phyloP scores from a whole-genome alignment of 2,888 invertebrate species.

The Folsomia candida region DNA sequence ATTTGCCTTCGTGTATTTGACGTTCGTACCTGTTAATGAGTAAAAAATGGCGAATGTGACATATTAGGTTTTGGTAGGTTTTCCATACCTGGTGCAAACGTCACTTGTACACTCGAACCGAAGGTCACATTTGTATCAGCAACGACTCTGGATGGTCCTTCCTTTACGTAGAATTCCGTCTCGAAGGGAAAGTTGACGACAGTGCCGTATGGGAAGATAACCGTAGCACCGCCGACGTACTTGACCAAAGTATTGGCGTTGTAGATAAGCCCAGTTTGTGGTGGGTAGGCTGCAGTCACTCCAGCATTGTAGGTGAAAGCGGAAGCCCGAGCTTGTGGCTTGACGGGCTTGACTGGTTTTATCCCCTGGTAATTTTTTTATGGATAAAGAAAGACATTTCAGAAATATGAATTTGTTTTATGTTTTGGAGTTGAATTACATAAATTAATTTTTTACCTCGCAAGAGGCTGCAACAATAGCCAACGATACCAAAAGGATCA shows the following conservation, averaged over 20 bases:
- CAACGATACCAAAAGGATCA: background rate
- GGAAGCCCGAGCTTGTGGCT: background rate
- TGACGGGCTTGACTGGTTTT: too few relatives aligned
- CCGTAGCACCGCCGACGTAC: conserved; percentile 9
- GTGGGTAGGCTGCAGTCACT: conserved; percentile 12
- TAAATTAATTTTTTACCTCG: background rate
- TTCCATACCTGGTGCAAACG: conserved; percentile 9
- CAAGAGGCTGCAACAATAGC: background rate
- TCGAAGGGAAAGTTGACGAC: background rate
- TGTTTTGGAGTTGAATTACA: background rate
- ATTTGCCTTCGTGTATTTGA: background rate
- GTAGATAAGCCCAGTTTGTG: conserved; percentile 16
- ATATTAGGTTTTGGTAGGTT: too few relatives aligned
- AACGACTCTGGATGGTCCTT: background rate
- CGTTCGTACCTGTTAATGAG: too few relatives aligned
- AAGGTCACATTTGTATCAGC: conserved; percentile 3
- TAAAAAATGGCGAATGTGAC: too few relatives aligned
- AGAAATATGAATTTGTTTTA: too few relatives aligned
- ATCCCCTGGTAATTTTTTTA: background rate
- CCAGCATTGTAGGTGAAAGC: conserved; percentile 16
- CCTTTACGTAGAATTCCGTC: conserved; percentile 6
- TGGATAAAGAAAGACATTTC: too few relatives aligned
- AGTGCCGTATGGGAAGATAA: background rate
- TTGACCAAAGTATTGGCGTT: conserved; percentile 8
- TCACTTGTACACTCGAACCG: background rate